Evolutionary conservation across 2,797 vertebrate species (phyloP).

Genomic region (Triplophysa yarkandensis): DNA sequence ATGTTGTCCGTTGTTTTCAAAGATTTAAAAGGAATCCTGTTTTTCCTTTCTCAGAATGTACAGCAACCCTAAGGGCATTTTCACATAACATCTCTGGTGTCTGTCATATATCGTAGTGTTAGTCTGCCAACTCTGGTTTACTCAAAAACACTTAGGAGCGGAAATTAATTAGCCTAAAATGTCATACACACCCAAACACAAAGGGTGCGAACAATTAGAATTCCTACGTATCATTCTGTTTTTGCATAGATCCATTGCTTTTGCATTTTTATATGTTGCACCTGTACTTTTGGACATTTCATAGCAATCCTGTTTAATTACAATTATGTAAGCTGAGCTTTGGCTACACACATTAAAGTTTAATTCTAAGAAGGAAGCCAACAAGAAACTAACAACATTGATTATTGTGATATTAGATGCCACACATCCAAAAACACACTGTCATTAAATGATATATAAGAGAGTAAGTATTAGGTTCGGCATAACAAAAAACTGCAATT

Average conservation of each 20-base stretch:
- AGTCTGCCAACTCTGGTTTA: not conserved
- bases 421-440: constrained; percentile 29
- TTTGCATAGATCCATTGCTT: not conserved
- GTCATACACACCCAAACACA: not conserved
- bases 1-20: not conserved
- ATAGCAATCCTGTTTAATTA: not conserved
- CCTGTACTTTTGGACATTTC: not conserved
- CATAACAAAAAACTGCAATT: constrained; percentile 46
- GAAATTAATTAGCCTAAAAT: constrained; percentile 23
- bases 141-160: not conserved
- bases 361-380: not conserved
- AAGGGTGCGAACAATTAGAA: not conserved
- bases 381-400: not conserved
- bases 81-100: not conserved
- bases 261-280: not conserved
- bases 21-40: not conserved
- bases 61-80: not conserved
- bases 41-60: not conserved
- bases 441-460: constrained; percentile 38
- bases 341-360: constrained; percentile 7
- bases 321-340: not conserved
- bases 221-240: constrained; percentile 1
- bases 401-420: constrained; percentile 28
- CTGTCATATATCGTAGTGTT: not conserved
- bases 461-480: constrained; percentile 39